Evolutionary conservation across 2,888 invertebrate species (phyloP).

Genomic region (Syrista parreyssii): DNA sequence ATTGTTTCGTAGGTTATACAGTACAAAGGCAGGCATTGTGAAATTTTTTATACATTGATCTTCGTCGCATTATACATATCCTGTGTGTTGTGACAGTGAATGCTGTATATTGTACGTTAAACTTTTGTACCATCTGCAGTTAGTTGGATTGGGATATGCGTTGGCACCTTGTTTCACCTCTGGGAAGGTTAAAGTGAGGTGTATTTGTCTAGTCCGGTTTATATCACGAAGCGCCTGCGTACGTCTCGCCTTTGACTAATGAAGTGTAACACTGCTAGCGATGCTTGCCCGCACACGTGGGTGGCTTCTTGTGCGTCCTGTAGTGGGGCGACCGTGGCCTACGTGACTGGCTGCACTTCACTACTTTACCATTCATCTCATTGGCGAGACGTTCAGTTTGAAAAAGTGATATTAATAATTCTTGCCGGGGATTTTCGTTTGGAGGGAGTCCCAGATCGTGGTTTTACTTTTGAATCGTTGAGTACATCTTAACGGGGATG

Average conservation of each 20-base stretch:
- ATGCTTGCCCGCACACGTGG: constrained; percentile 10
- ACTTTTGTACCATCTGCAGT: neutral
- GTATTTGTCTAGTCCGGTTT: neutral
- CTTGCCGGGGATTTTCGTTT: neutral
- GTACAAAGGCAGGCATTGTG: neutral
- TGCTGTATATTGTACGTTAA: neutral
- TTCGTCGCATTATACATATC: neutral
- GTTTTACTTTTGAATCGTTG: neutral
- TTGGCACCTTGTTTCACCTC: constrained; percentile 38
- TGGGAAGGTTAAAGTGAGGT: constrained; percentile 38
- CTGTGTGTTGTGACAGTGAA: neutral
- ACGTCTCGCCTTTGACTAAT: neutral
- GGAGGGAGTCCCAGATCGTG: neutral
- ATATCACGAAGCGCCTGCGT: neutral
- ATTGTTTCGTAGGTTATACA: neutral
- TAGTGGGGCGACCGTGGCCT: constrained; percentile 53
- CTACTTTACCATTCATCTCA: neutral
- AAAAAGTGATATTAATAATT: neutral
- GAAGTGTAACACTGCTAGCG: neutral
- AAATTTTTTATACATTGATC: neutral
- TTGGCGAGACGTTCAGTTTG: neutral
- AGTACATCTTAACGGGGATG: neutral
- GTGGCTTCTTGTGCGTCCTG: neutral
- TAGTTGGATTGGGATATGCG: neutral
- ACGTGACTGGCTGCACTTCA: constrained; percentile 65